Evolutionary conservation across 2,797 vertebrate species (phyloP).

Genomic region (Myiotriccus ornatus): DNA sequence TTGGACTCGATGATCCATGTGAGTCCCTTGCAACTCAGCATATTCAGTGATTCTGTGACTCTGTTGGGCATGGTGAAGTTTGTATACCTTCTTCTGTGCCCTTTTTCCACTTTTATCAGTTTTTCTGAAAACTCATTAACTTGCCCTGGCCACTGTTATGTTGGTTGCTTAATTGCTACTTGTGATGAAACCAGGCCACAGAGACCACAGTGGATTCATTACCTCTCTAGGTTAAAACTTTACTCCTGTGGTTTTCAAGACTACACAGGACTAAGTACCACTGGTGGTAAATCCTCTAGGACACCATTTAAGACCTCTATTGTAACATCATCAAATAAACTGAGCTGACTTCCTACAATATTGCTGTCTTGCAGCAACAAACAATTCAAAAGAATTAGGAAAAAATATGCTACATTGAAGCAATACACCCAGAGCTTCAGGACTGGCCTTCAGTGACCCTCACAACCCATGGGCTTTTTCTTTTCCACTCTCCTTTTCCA

Average conservation of each 20-base stretch:
- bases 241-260: not conserved
- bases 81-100: not conserved
- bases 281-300: not conserved
- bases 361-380: not conserved
- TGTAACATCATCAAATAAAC: not conserved
- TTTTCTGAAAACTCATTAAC: conserved; percentile 16
- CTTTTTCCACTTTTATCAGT: not conserved
- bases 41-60: not conserved
- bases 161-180: conserved; percentile 9
- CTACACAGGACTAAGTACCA: not conserved
- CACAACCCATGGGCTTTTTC: not conserved
- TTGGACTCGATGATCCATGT: not conserved
- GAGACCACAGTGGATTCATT: not conserved
- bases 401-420: not conserved
- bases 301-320: not conserved
- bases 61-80: not conserved
- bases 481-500: not conserved
- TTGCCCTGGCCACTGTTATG: not conserved
- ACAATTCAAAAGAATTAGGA: not conserved
- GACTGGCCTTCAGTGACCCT: not conserved
- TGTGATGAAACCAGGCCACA: not conserved
- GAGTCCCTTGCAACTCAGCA: not conserved
- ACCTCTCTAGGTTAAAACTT: not conserved
- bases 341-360: not conserved
- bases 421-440: not conserved